These are phyloP conservation scores for Oedothorax gibbosus DNA, from an alignment of 1,140 invertebrate species.

Conservation along the genomic window DNA sequence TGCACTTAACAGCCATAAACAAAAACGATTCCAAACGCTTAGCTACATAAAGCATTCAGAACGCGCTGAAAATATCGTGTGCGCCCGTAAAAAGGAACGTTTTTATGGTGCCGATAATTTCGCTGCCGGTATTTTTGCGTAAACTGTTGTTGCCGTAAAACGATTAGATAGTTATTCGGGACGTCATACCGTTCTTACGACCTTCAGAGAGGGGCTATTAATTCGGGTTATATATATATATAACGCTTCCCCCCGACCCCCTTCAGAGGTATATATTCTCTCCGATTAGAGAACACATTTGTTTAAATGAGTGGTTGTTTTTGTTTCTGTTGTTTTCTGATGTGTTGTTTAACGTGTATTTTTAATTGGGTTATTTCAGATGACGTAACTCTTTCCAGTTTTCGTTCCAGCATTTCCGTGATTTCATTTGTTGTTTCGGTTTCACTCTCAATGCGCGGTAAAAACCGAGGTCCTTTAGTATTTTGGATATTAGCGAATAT, in stretches of 20 bases:
- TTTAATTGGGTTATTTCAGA: no score
- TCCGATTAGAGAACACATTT: no score
- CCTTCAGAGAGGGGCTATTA: slow-evolving; percentile 50
- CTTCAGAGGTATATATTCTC: slow-evolving; percentile 6
- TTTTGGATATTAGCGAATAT: no score
- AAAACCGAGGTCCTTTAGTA: no score
- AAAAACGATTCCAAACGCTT: slow-evolving; percentile 57
- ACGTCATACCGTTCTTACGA: slow-evolving; percentile 57
- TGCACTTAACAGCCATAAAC: slow-evolving; percentile 58
- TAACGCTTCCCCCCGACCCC: slow-evolving; percentile 16
- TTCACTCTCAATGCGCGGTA: no score
- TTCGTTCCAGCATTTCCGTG: no score
- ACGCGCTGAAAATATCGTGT: slow-evolving; percentile 47
- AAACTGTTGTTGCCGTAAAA: slow-evolving; percentile 60
- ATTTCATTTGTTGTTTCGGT: no score
- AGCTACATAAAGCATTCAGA: slow-evolving; percentile 55
- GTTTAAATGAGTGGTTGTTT: no score
- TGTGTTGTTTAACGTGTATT: no score
- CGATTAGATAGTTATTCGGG: slow-evolving; percentile 58
- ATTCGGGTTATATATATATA: slow-evolving; percentile 54
- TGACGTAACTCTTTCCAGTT: no score
- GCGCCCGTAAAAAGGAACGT: slow-evolving; percentile 48
- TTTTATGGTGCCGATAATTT: slow-evolving; percentile 61
- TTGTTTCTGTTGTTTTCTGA: no score
- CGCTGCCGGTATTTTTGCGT: slow-evolving; percentile 60